Base-by-base conservation (phyloP, 2,888 invertebrate genomes). In the Ophonus ardosiacus region DNA sequence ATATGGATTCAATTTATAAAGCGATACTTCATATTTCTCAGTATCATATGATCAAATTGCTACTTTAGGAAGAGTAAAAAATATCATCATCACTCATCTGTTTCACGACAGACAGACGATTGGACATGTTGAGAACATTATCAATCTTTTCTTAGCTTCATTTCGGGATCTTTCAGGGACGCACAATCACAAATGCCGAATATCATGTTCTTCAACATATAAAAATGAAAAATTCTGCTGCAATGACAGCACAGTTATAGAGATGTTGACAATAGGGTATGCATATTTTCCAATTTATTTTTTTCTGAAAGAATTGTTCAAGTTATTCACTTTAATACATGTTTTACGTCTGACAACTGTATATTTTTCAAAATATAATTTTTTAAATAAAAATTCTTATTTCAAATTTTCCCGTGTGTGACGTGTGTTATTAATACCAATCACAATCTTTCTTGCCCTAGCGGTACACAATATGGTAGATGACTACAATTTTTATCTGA, bases 91-190 rank as follows among this genome's bases (percentile, higher is more conserved):
- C 84, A 68, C 63, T 84, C 84, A 84, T 84, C 84, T 84, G 65
- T 84, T 63, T 78, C 31, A 63, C 24, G 84, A 51, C 76, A 83
- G 78, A 57, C 78, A 84, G 61, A 78, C 78, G 51, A 84, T 84
- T 84, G 84, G 78, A 84, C 84, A 84, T 78, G 59, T 78, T 84
- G 84, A 84, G 78, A 84, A 84, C 84, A 84, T 78, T 78, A 84
- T 84, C 84, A 84, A 84, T 84, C 84, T 84, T 84, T 65, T 15
- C 31, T 84, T 78, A 51, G 84, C 78, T 78, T 61, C 78, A 84
- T 84, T 76, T 84, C n/a, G 31, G 56, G 65, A 57, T 71, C 68
- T 71, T 81, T 71, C 31, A 81, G 56, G 56, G 68, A 81, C 68
- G 38, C 68, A 81, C 81, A 51, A 68, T 61, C 68, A 81, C 81